These are phyloP conservation scores for Lepus europaeus DNA, from an alignment of 2,113 vertebrate genomes.

Conservation along the genomic window DNA sequence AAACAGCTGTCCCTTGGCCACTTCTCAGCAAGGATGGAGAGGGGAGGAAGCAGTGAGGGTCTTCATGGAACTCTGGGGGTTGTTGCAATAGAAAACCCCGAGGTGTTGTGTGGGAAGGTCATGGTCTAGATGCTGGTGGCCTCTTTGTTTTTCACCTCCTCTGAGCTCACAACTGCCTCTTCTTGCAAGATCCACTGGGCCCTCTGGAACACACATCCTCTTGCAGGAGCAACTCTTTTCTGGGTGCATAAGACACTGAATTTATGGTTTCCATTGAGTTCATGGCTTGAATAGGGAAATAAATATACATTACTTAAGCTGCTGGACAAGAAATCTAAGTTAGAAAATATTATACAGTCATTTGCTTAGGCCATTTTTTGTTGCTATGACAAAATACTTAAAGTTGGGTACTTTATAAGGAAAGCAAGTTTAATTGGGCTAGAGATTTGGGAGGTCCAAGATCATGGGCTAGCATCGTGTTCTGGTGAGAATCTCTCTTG, in stretches of 20 bases:
- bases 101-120: neutral
- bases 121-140: rapidly evolving
- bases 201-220: no score
- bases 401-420: no score
- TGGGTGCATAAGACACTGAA: neutral
- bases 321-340: neutral
- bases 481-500: no score
- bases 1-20: neutral
- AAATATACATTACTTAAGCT: neutral
- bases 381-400: no score
- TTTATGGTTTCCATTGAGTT: neutral
- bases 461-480: no score
- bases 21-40: neutral
- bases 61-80: neutral
- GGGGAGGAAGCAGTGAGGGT: neutral
- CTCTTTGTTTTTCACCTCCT: neutral
- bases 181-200: neutral
- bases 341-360: neutral
- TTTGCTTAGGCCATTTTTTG: no score
- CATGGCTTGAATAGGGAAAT: neutral
- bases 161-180: rapidly evolving
- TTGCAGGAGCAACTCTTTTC: neutral
- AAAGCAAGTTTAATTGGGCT: no score
- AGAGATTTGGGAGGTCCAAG: no score
- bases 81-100: neutral